Evolutionary conservation across 2,888 invertebrate genomes (phyloP), one percentile per base, ranked within the genome.

Genomic region (Dasysyrphus albostriatus): DNA sequence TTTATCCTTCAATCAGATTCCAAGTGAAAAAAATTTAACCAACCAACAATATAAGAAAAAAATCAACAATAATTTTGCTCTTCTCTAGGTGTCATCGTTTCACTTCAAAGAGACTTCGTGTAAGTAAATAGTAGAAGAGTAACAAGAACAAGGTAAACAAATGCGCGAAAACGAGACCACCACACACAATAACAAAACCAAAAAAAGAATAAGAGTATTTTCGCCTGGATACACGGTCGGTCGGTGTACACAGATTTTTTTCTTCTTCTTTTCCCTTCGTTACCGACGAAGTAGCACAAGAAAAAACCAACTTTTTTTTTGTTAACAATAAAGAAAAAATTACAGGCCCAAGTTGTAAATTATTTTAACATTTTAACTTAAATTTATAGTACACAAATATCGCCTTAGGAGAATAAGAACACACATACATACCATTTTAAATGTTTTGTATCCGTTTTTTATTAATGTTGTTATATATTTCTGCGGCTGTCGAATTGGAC

Each of bases 171-270:
- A 65, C 75, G 83, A 87, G 67, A 67, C 16, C 49, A 19, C 49
- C 39, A 63, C 39, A 16, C 47, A 69, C 34, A 39, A 8, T 39
- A 75, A 65, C n/a, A 44, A 37, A 74, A 77, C 44, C 69, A 78
- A 82, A 87, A n/a, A 72, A 72, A 72, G 65, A 87, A 78, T 51
- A 39, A 77, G 74, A 73, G 76, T 80, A 80, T 59, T 83, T 83
- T 83, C 61, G 83, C 87, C 83, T 87, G 79, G 87, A 87, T 87
- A 87, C 83, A 87, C 75, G 78, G 75, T 69, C 47, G 32, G 34
- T 67, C 67, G 49, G 37, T 67, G 67, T 49, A 67, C 67, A 67
- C 49, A 49, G 37, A 67, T 82, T 78, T 75, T 65, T 67, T 61
- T 65, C 39, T 63, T 44, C 16, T 44, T 72, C 56, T 24, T 24